Conservation (phyloP, 2,113 vertebrate species). For the Dicaeum eximium region DNA sequence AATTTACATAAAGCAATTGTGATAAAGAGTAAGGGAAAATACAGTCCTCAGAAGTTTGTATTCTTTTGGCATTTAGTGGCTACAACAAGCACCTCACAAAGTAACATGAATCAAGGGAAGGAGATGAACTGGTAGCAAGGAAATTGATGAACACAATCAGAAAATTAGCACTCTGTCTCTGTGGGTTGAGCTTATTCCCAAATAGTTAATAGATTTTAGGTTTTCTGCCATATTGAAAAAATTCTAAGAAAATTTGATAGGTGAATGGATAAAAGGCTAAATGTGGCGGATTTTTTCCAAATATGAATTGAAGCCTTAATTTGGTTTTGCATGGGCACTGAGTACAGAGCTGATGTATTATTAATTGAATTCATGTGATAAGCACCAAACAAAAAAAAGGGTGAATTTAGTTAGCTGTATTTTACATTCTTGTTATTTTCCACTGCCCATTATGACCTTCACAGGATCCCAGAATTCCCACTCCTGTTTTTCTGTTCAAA, state of each 20-base stretch:
- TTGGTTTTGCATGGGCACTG: neutral
- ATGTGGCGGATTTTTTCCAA: fast-evolving
- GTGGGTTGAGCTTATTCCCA: neutral
- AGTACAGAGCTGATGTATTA: neutral
- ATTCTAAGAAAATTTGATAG: neutral
- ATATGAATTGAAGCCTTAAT: neutral
- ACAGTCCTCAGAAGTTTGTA: neutral
- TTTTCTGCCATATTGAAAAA: neutral
- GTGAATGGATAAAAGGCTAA: neutral
- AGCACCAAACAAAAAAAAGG: neutral
- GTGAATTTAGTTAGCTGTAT: fast-evolving
- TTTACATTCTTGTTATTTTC: neutral
- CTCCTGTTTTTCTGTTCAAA: neutral
- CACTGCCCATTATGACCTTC: fast-evolving
- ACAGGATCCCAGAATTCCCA: neutral
- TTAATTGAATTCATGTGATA: neutral
- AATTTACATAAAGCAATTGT: neutral
- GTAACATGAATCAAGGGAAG: neutral
- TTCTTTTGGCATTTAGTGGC: neutral
- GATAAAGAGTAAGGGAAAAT: neutral
- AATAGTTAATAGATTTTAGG: neutral
- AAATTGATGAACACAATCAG: neutral
- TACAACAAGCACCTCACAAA: neutral
- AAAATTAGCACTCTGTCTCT: neutral
- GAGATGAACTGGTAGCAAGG: neutral